Evolutionary conservation across 2,797 vertebrate genomes (phyloP), one percentile per base, ranked within the genome.

Genomic region (Iguana delicatissima): DNA sequence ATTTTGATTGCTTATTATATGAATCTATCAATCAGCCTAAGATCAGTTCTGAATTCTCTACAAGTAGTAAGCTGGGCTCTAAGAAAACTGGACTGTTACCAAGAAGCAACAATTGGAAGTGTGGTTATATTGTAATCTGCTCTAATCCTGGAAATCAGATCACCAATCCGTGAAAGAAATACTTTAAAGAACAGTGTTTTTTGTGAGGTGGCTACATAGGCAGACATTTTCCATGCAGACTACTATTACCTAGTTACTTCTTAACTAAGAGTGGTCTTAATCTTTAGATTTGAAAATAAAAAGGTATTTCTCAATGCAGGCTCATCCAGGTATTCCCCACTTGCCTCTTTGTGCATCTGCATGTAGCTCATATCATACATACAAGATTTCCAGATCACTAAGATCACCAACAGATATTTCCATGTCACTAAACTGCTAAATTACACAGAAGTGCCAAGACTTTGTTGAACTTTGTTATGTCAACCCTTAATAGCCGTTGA

Each of bases 351-450:
- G 83, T 74, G 5, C 52, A 89, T 3, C 20, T 1, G 2, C 59
- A 42, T 77, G 29, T 89, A 6, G 89, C 38, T 76, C 79, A 90
- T 29, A 87, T n/a, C 64, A 57, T 86, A 86, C 81, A 67, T 79
- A 50, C 91, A 59, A 93, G 91, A 90, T 69, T 81, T 35, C 77
- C 62, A 92, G 91, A 38, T 86, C 72, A 86, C 80, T 88, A 77
- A 10, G 74, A 42, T 42, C 20, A 42, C 74, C 38, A 77, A 38
- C 6, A 77, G 38, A 77, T 22, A 42, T 24, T 77, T 42, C 74
- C 74, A 42, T 16, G 22, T 10, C 35, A 77, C 38, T 20, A 77
- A 38, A 42, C 24, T 77, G 74, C 74, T 20, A 42, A 77, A 42
- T 52, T 88, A 73, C 24, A 57, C 76, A 46, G 12, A 55, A 79